phyloP scores from a whole-genome alignment of 2,888 invertebrate genomes.

The Leptinotarsa rubiginosa region DNA sequence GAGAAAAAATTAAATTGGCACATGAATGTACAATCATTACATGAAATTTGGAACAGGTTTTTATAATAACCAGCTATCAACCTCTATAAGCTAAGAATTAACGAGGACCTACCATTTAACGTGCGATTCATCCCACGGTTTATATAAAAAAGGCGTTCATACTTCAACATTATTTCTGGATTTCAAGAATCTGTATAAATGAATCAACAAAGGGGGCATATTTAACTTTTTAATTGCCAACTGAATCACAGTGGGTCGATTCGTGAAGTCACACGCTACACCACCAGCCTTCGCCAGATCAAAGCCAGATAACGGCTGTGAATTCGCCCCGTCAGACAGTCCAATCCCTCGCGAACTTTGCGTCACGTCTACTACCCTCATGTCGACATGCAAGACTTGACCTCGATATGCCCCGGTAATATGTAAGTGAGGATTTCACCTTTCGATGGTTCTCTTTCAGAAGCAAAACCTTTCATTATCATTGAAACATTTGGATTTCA shows the following conservation, averaged over 20 bases:
- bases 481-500: too few species aligned
- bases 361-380: slow-evolving; percentile 23
- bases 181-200: background rate
- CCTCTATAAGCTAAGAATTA: too few species aligned
- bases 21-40: too few species aligned
- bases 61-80: too few species aligned
- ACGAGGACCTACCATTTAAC: too few species aligned
- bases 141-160: too few species aligned
- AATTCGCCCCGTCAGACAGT: slow-evolving; percentile 57
- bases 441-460: too few species aligned
- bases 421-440: background rate
- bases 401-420: slow-evolving; percentile 52
- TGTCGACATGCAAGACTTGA: slow-evolving; percentile 53
- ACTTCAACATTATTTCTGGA: too few species aligned
- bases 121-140: too few species aligned
- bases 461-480: too few species aligned
- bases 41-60: too few species aligned
- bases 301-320: slow-evolving; percentile 53
- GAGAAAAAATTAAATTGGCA: too few species aligned
- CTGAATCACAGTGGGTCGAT: slow-evolving; percentile 50
- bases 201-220: slow-evolving; percentile 31
- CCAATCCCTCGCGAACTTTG: slow-evolving; percentile 16
- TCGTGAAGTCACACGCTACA: slow-evolving; percentile 32
- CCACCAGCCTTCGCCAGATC: slow-evolving; percentile 46
- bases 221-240: slow-evolving; percentile 48